Evolutionary conservation across 2,113 vertebrate species (phyloP), one percentile per base, ranked within the genome.

Genomic region (Larimichthys polyactis): DNA sequence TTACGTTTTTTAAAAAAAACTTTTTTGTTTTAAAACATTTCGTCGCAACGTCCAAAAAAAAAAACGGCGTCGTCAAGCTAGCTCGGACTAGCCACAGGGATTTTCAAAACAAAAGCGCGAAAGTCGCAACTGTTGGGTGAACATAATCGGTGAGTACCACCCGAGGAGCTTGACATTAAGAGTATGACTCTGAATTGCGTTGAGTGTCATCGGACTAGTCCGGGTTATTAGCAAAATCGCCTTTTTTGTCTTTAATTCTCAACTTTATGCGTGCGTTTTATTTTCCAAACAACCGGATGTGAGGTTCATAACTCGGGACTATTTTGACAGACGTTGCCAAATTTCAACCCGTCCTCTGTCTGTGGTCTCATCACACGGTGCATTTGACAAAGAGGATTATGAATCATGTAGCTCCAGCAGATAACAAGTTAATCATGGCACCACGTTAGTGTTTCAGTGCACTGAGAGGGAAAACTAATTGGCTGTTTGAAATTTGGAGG

Each of bases 81-180:
- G 14, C 54, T 1, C 11, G 0, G 29, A 4, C 58, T 3, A 54
- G 11, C 14, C 19, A 1, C 2, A 3, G 0, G 10, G n/a, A 44
- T 84, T 87, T 87, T 85, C 88, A 85, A 79, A 89, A 84, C 9
- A 91, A 85, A 75, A 68, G 75, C n/a, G 0, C 14, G 5, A 12
- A 1, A n/a, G 8, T 11, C 14, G 11, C 24, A 3, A 3, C 8
- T 4, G 5, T 55, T 22, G 40, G 44, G 19, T 20, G 60, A 49
- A 64, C 36, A 0, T 17, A 3, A 3, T 20, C 2, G 58, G 77
- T 87, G 60, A 71, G 68, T 60, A 0, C 20, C 57, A 19, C 2
- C 1, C 11, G 0, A 24, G 1, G 2, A 36, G 3, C 60, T 2
- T 9, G 2, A 9, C 44, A 20, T 5, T 0, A 49, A 19, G 2